Conservation (phyloP, 2,888 invertebrate genomes). For the Prenolepis imparis region DNA sequence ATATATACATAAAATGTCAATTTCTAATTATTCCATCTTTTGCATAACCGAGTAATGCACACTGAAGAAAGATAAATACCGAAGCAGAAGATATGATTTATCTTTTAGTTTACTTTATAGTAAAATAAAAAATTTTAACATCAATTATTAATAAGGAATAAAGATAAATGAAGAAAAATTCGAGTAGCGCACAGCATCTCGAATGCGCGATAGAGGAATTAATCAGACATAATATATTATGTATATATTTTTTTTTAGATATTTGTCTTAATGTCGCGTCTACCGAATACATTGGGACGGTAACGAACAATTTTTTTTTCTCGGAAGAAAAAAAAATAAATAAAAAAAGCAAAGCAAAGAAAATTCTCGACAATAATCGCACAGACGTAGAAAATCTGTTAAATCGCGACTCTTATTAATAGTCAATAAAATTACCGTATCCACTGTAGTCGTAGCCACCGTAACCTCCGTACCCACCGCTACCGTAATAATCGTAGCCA, state of each 20-base stretch:
- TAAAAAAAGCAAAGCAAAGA: constrained; percentile 62
- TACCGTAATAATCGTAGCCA: constrained; percentile 90
- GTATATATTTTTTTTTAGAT: constrained; percentile 36
- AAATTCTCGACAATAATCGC: constrained; percentile 57
- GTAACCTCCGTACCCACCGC: constrained; percentile 92
- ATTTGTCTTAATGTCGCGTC: constrained; percentile 58
- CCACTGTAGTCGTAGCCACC: constrained; percentile 94
- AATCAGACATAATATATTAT: constrained; percentile 41
- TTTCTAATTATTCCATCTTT: constrained; percentile 27
- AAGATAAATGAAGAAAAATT: neutral
- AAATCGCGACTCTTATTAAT: constrained; percentile 75
- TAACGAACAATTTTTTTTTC: constrained; percentile 58
- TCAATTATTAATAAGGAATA: constrained; percentile 45
- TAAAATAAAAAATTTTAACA: constrained; percentile 31
- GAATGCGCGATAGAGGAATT: constrained; percentile 5
- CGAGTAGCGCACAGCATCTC: neutral
- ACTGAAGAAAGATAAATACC: constrained; percentile 1
- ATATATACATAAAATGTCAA: constrained; percentile 28
- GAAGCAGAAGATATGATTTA: constrained; percentile 64
- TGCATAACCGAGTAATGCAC: neutral
- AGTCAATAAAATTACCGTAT: constrained; percentile 91
- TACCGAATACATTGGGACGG: constrained; percentile 75
- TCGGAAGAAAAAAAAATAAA: constrained; percentile 31
- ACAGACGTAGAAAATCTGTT: constrained; percentile 28
- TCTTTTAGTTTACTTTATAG: constrained; percentile 22